A percentile compares a stretch with the other conserved stretches of the same genome.
These are phyloP conservation scores for Corticium candelabrum DNA, from an alignment of 37 sponge, comb jelly and placozoan genomes.

Conservation along the genomic window DNA sequence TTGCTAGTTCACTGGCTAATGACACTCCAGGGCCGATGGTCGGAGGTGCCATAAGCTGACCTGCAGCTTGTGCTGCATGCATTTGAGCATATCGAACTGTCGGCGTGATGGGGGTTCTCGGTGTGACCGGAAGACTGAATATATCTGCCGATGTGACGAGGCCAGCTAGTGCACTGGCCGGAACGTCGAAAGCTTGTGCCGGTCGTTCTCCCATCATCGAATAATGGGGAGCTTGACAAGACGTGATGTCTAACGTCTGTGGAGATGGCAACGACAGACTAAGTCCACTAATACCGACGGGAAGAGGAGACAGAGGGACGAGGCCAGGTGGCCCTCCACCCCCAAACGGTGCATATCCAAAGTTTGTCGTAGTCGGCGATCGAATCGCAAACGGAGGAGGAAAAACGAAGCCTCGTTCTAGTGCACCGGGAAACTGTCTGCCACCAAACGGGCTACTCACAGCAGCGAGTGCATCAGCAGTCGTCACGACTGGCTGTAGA, in stretches of 20 bases:
- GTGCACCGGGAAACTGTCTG: not conserved
- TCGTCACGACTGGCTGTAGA: too few species aligned
- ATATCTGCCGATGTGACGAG: not conserved
- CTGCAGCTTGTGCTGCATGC: not conserved
- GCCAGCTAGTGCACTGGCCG: not conserved
- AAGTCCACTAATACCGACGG: not conserved
- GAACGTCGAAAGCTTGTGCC: not conserved
- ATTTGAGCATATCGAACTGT: not conserved
- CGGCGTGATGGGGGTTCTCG: not conserved
- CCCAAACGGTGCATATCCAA: not conserved
- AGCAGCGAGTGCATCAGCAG: too few species aligned
- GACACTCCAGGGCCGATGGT: not conserved
- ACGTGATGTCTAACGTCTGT: not conserved
- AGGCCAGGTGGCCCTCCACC: not conserved
- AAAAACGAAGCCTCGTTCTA: conserved; percentile 2
- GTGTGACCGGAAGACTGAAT: not conserved
- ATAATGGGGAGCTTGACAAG: not conserved
- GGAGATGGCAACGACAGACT: not conserved
- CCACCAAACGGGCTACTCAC: too few species aligned
- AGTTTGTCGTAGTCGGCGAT: not conserved
- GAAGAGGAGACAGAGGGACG: not conserved
- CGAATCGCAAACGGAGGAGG: not conserved
- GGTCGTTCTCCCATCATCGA: not conserved
- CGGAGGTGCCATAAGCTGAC: not conserved
- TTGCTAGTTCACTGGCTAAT: not conserved